phyloP scores from a whole-genome alignment of 2,888 invertebrate genomes.

The Dryadula phaetusa region DNA sequence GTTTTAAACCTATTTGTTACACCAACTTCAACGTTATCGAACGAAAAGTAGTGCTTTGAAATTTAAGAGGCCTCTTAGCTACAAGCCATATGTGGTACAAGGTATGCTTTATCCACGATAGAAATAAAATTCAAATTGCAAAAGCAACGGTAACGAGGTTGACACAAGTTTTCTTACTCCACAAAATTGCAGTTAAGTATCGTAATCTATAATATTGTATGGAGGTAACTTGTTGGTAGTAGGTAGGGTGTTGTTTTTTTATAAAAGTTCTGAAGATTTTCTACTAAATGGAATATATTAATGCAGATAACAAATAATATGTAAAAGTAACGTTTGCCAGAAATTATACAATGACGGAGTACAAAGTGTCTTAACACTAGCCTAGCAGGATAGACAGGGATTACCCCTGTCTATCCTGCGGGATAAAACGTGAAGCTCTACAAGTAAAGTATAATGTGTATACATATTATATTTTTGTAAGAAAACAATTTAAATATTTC shows the following conservation, averaged over 20 bases:
- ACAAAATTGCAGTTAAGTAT: constrained; percentile 40
- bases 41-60: constrained; percentile 37
- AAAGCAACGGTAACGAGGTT: constrained; percentile 3
- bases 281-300: no score
- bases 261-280: background rate
- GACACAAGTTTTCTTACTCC: constrained; percentile 33
- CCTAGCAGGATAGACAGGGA: no score
- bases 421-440: no score
- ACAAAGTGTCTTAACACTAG: no score
- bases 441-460: no score
- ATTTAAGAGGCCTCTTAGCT: constrained; percentile 34
- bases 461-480: no score
- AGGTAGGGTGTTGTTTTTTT: background rate
- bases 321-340: no score
- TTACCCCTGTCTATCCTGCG: no score
- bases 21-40: constrained; percentile 35
- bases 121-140: constrained; percentile 28
- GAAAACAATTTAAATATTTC: no score
- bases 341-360: no score
- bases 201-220: constrained; percentile 20
- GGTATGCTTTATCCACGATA: background rate
- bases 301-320: no score
- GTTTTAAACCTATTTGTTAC: constrained; percentile 21
- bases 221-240: constrained; percentile 8
- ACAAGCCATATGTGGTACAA: background rate